Conservation (phyloP, 2,888 invertebrate genomes). For the Dolichopus griseipennis region DNA sequence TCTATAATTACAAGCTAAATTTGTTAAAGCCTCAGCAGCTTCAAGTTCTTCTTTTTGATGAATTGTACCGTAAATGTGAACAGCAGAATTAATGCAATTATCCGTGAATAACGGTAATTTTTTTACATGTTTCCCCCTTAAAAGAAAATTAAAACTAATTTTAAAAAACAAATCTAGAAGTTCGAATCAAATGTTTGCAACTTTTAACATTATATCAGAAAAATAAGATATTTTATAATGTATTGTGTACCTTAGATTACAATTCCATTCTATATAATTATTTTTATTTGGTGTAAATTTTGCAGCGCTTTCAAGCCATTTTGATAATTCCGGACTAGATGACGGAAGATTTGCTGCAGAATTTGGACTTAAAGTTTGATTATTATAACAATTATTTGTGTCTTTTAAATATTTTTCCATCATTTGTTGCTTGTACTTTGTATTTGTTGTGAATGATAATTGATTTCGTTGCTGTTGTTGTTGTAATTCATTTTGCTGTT, state of each 20-base stretch:
- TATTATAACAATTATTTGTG: slow-evolving; percentile 19
- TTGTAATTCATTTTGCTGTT: slow-evolving; percentile 10
- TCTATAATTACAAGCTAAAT: slow-evolving; percentile 49
- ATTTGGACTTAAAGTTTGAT: slow-evolving; percentile 15
- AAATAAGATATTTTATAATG: too few species aligned
- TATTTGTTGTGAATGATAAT: slow-evolving; percentile 25
- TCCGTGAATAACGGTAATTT: slow-evolving; percentile 14
- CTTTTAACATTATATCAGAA: too few species aligned
- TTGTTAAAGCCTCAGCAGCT: slow-evolving; percentile 65
- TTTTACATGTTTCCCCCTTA: slow-evolving; percentile 17
- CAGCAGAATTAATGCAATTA: not conserved
- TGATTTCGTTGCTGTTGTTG: slow-evolving; percentile 34
- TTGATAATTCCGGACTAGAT: slow-evolving; percentile 54
- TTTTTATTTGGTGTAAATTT: slow-evolving; percentile 63
- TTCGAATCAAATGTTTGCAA: too few species aligned
- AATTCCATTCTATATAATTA: slow-evolving; percentile 59
- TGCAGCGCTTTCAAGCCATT: slow-evolving; percentile 68
- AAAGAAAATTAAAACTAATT: not conserved
- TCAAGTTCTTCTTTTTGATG: slow-evolving; percentile 67
- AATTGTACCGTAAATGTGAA: slow-evolving; percentile 29
- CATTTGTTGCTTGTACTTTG: slow-evolving; percentile 52
- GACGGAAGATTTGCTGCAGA: slow-evolving; percentile 27
- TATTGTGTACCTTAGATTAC: slow-evolving; percentile 33
- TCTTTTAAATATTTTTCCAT: slow-evolving; percentile 53
- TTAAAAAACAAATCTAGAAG: too few species aligned